Evolutionary conservation across 2,888 invertebrate species (phyloP).

Genomic region (Artemia sinica): DNA sequence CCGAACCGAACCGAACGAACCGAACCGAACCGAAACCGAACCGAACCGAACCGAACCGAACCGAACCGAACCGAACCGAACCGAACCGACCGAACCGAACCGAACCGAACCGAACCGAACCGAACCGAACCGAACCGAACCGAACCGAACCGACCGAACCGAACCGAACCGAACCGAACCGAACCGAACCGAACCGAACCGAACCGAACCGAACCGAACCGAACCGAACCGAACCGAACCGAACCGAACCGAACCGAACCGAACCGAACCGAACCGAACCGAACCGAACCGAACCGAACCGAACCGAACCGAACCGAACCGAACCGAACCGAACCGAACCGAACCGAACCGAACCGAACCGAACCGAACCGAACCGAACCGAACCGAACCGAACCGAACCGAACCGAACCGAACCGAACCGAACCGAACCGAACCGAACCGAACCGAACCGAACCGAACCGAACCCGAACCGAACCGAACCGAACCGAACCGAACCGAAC

Average conservation of each 20-base stretch:
- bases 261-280: constrained; percentile 22
- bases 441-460: constrained; percentile 22
- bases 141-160: constrained; percentile 22
- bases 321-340: constrained; percentile 23
- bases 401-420: constrained; percentile 17
- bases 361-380: constrained; percentile 23
- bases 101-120: constrained; percentile 20
- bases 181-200: constrained; percentile 22
- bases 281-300: constrained; percentile 23
- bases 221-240: constrained; percentile 23
- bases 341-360: constrained; percentile 23
- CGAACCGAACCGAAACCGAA: no score
- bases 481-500: constrained; percentile 22
- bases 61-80: no score
- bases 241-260: constrained; percentile 23
- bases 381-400: constrained; percentile 22
- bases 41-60: constrained; percentile 23
- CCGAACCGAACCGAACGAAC: no score
- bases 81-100: constrained; percentile 22
- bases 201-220: constrained; percentile 22
- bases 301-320: constrained; percentile 23
- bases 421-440: constrained; percentile 23
- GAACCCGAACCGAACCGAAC: no score
- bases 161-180: constrained; percentile 23
- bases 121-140: constrained; percentile 22